Base-by-base conservation (phyloP, 1,140 invertebrate genomes). In the Linepithema humile region DNA sequence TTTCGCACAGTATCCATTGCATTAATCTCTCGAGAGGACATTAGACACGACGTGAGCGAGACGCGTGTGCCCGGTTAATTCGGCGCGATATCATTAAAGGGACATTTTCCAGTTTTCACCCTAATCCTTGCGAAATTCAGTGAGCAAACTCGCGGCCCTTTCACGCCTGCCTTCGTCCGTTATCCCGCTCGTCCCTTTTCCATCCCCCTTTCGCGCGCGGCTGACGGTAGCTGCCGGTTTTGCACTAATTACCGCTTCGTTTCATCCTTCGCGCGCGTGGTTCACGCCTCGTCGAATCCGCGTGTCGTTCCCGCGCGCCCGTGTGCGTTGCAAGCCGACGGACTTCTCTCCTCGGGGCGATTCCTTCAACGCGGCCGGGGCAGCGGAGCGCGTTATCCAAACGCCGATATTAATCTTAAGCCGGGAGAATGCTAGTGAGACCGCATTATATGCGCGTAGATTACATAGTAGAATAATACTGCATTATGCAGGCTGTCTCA, bases 101-200 rank as follows among this genome's bases (percentile, higher is more conserved):
- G 93, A 94, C 93, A 93, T 94, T 94, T 94, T 94, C 93, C 93
- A 93, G 92, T 93, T 94, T 94, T 94, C 93, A 91, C 92, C 93
- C 92, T 94, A 94, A 94, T 94, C 93, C 94, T 91, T 88, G 89
- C 89, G 91, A 92, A 93, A 94, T 93, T 94, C 94, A 94, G 88
- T 94, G 93, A 93, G 91, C 93, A 93, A 92, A 91, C 90, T 82
- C 64, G 89, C 80, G 84, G 82, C 85, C 88, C 84, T 86, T 92
- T 91, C 90, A 91, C 90, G 90, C 90, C 91, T 89, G 89, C 91
- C 90, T 92, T 85, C 82, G 80, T 82, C 87, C 86, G 90, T 90
- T 90, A 89, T 89, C 88, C 90, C 89, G 75, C 78, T 77, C 83
- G 55, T 82, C 60, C 65, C 83, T 90, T 85, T 85, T 82, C 84